Percentiles rank a stretch among this genome's conserved stretches.
Evolutionary conservation across 2,888 invertebrate species (phyloP).

Genomic region (Tetrapedia diversipes): DNA sequence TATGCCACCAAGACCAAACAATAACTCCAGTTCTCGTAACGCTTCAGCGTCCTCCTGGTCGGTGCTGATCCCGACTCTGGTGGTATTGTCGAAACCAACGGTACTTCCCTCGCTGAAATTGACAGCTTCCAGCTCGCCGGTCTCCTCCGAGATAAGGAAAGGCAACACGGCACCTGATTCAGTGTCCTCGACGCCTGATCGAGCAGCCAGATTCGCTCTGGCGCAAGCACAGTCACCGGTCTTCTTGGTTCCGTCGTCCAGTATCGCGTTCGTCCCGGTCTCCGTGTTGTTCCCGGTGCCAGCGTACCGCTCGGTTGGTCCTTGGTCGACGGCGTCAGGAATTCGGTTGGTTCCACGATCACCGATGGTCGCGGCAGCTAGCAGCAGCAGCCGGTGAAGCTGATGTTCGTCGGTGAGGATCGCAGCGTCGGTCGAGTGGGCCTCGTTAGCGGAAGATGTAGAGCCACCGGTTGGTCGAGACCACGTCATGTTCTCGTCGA

Average conservation of each 20-base stretch:
- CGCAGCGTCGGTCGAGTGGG: constrained; percentile 38
- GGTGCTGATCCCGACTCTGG: constrained; percentile 56
- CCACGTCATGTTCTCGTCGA: constrained; percentile 81
- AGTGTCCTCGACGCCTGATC: no score
- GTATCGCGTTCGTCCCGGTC: background rate
- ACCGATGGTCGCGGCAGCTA: constrained; percentile 21
- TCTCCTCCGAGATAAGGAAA: background rate
- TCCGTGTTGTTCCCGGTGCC: constrained; percentile 6
- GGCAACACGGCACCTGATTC: no score
- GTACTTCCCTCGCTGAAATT: constrained; percentile 25
- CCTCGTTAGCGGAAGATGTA: constrained; percentile 62
- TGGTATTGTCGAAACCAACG: constrained; percentile 57
- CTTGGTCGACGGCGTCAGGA: constrained; percentile 20
- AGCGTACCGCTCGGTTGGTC: constrained; percentile 12
- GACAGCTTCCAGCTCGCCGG: constrained; percentile 1
- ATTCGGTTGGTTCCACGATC: constrained; percentile 25
- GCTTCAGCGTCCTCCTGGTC: constrained; percentile 54
- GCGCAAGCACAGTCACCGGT: constrained; percentile 37
- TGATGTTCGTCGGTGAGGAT: constrained; percentile 43
- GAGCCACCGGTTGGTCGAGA: constrained; percentile 67
- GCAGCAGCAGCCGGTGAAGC: constrained; percentile 23
- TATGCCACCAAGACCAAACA: constrained; percentile 79
- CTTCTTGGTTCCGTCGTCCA: background rate
- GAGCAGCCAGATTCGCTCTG: constrained; percentile 11
- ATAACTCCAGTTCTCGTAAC: constrained; percentile 55